Conservation (phyloP, 2,888 invertebrate genomes). For the Steromphala cineraria region DNA sequence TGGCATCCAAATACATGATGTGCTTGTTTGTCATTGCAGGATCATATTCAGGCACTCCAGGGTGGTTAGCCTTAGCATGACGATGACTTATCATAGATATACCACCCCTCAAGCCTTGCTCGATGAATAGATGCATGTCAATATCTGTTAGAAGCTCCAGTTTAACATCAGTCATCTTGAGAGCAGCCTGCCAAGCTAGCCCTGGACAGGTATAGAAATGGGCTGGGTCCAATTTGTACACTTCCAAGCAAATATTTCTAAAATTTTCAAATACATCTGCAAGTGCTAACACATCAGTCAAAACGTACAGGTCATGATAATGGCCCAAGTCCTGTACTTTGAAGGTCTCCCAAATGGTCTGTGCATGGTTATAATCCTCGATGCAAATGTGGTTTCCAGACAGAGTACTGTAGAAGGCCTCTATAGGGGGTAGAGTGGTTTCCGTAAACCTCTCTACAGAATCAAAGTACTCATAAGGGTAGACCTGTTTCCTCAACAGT, state of each 20-base stretch:
- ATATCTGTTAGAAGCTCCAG: conserved; percentile 48
- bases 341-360: too few relatives aligned
- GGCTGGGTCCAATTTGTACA: not conserved
- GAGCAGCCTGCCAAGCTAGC: conserved; percentile 56
- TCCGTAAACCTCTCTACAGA: not conserved
- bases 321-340: too few relatives aligned
- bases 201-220: conserved; percentile 50
- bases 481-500: too few relatives aligned
- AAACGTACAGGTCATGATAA: not conserved
- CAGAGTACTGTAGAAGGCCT: not conserved
- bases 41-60: too few relatives aligned
- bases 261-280: too few relatives aligned
- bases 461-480: not conserved
- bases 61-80: too few relatives aligned
- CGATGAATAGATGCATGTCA: conserved; percentile 44
- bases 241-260: not conserved
- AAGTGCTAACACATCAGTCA: not conserved
- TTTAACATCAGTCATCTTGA: conserved; percentile 49
- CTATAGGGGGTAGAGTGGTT: not conserved
- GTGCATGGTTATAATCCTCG: too few relatives aligned
- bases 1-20: too few relatives aligned
- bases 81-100: too few relatives aligned
- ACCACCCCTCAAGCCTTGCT: conserved; percentile 33
- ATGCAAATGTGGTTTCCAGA: not conserved
- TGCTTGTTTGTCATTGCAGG: too few relatives aligned